Evolutionary conservation across 2,113 vertebrate species (phyloP).

Genomic region (Siphamia tubifer): DNA sequence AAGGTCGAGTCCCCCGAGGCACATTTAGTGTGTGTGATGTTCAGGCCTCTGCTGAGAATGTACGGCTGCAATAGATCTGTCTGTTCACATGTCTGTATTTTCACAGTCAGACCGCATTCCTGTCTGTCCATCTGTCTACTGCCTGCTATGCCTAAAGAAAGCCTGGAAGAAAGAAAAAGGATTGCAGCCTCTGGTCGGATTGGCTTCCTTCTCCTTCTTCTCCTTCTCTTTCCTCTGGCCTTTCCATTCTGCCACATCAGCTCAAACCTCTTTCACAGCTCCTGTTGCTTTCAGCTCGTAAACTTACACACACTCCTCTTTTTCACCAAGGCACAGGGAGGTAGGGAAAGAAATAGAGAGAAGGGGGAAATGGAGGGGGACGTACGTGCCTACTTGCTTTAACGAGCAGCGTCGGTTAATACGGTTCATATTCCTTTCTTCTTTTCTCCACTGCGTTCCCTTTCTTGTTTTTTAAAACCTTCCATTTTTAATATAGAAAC

Average conservation of each 20-base stretch:
- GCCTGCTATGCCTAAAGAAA: neutral
- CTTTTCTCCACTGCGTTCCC: neutral
- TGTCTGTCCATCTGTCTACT: slow-evolving; percentile 18
- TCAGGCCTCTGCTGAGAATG: slow-evolving; percentile 10
- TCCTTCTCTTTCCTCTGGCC: slow-evolving; percentile 21
- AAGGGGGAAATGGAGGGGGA: neutral
- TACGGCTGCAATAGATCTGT: slow-evolving; percentile 1
- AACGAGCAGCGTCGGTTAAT: slow-evolving; percentile 17
- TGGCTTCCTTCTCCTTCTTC: slow-evolving; percentile 20
- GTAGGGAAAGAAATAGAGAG: neutral
- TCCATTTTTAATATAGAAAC: neutral
- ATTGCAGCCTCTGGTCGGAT: neutral
- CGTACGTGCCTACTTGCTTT: neutral
- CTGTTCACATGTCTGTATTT: slow-evolving; percentile 16
- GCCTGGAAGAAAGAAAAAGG: neutral
- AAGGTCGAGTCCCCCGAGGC: slow-evolving; percentile 33
- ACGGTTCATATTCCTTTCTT: slow-evolving; percentile 19
- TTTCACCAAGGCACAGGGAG: slow-evolving; percentile 3
- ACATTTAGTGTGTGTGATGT: slow-evolving; percentile 9
- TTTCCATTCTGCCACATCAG: slow-evolving; percentile 68
- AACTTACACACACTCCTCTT: slow-evolving; percentile 54
- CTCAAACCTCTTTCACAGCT: slow-evolving; percentile 73
- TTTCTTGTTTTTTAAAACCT: slow-evolving; percentile 2
- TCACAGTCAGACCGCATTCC: slow-evolving; percentile 17
- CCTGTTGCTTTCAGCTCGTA: slow-evolving; percentile 76